Base-by-base conservation (phyloP, 1,140 invertebrate species). In the Mamestra configurata region DNA sequence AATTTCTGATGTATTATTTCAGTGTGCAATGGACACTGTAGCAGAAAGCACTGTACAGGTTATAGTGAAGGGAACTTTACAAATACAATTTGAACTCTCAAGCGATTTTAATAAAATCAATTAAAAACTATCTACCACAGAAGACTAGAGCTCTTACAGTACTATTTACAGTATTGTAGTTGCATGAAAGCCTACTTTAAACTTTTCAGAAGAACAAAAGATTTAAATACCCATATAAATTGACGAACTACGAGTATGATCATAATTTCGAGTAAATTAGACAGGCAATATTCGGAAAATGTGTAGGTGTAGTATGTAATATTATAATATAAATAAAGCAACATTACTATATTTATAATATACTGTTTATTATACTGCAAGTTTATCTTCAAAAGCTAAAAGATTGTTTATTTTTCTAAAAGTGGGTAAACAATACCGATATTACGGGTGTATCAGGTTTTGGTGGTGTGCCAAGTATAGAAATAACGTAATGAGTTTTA, bases 401-500 rank as follows among this genome's bases (percentile, higher is more conserved):
- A 75, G 22, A 57, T 40, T 40, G 51, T 57, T 75, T 75, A 55
- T 40, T 75, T 75, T 57, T 37, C 51, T 75, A 59, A 40, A 55
- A 75, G 37, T 53, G 43, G 43, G 68, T 71, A 53, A 71, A 71
- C 24, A 75, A 18, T 27, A 40, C 37, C 53, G 20, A 43, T 75
- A 57, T 75, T 57, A 72, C 43, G 43, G 7, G 31, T 22, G 35
- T 70, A 70, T 70, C 66, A 59, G 20, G 35, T 24, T 43, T 75
- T 75, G 71, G 71, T 75, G 20, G 71, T 24, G 31, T 57, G 71
- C 71, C 71, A 75, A 75, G 31, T 59, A 13, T 75, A 57, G 51
- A 37, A 57, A 75, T 75, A 75, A 59, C 51, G 71, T 75, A 75
- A 75, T 57, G 31, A 75, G 53, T 75, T 75, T 75, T 75, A 57